Conservation (phyloP, 1,140 invertebrate species). For the Zaprionus kolodkinae region DNA sequence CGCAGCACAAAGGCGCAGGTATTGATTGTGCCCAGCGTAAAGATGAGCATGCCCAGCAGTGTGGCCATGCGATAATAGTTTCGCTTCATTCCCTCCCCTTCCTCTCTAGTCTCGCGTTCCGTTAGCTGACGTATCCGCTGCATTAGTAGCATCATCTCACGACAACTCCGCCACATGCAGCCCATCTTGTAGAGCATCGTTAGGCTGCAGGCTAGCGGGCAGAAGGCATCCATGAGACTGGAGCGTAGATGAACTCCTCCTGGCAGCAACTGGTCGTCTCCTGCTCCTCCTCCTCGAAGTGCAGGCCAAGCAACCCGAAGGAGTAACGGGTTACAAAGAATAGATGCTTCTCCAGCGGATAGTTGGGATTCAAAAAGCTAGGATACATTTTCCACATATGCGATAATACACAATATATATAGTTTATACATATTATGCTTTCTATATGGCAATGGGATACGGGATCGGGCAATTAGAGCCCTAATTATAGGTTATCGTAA, state of each 20-base stretch:
- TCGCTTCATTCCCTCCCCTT: not conserved
- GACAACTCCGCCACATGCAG: slow-evolving; percentile 60
- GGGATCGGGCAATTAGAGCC: not conserved
- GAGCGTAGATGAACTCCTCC: slow-evolving; percentile 52
- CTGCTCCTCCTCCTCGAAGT: slow-evolving; percentile 29
- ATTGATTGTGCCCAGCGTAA: slow-evolving; percentile 55
- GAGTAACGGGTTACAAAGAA: slow-evolving; percentile 66
- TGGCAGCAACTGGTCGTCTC: slow-evolving; percentile 53
- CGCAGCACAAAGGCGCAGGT: slow-evolving; percentile 59
- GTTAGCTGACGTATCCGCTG: slow-evolving; percentile 48
- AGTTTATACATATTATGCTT: not conserved
- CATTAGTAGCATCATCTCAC: slow-evolving; percentile 47
- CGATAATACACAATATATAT: not conserved
- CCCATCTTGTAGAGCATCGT: slow-evolving; percentile 64
- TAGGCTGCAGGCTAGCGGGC: slow-evolving; percentile 60
- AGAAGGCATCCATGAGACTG: slow-evolving; percentile 69
- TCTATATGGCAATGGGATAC: no score
- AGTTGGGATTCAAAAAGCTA: slow-evolving; percentile 43
- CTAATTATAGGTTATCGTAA: slow-evolving; percentile 16
- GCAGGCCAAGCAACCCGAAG: slow-evolving; percentile 50
- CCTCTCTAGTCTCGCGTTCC: slow-evolving; percentile 15
- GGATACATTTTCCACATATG: slow-evolving; percentile 48
- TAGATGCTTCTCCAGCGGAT: slow-evolving; percentile 60
- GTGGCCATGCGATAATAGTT: slow-evolving; percentile 50
- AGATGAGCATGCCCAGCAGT: slow-evolving; percentile 56